These are phyloP conservation scores for Tupaia tana DNA, from an alignment of 2,113 vertebrate genomes.

Conservation along the genomic window DNA sequence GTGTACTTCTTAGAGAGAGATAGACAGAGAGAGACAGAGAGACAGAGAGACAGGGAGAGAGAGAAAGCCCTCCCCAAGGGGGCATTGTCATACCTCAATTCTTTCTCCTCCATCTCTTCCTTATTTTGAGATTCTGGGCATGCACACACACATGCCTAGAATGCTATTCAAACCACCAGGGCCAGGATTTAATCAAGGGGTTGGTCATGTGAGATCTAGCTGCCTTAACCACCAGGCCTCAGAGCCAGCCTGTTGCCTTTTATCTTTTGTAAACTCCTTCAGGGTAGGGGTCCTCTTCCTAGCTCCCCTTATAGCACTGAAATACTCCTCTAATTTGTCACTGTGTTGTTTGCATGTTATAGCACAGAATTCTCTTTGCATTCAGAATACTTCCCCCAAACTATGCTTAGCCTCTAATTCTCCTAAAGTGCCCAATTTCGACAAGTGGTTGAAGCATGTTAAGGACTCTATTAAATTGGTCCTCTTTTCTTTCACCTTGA, in stretches of 20 bases:
- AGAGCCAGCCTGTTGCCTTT: background rate
- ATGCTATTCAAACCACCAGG: too few relatives aligned
- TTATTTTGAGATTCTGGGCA: too few relatives aligned
- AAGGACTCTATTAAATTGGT: background rate
- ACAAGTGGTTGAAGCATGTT: background rate
- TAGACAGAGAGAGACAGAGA: too few relatives aligned
- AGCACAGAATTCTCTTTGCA: background rate
- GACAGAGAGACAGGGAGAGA: too few relatives aligned
- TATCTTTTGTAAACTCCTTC: background rate
- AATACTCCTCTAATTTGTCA: background rate
- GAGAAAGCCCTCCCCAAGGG: too few relatives aligned
- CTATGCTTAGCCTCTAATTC: background rate
- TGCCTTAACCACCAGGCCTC: too few relatives aligned
- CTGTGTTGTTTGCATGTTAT: background rate
- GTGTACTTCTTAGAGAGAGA: too few relatives aligned
- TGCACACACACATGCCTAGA: too few relatives aligned
- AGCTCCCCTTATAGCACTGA: background rate
- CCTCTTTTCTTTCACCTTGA: background rate
- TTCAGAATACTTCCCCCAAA: background rate
- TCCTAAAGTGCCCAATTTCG: background rate
- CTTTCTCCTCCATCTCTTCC: too few relatives aligned
- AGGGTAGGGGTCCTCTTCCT: background rate
- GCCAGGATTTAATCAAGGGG: too few relatives aligned
- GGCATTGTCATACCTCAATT: too few relatives aligned
- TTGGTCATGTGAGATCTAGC: too few relatives aligned